Percentiles rank a stretch among this genome's conserved stretches.
Conservation (phyloP, 64 coral and sea anemone species). For the Dendrophyllia cribrosa region DNA sequence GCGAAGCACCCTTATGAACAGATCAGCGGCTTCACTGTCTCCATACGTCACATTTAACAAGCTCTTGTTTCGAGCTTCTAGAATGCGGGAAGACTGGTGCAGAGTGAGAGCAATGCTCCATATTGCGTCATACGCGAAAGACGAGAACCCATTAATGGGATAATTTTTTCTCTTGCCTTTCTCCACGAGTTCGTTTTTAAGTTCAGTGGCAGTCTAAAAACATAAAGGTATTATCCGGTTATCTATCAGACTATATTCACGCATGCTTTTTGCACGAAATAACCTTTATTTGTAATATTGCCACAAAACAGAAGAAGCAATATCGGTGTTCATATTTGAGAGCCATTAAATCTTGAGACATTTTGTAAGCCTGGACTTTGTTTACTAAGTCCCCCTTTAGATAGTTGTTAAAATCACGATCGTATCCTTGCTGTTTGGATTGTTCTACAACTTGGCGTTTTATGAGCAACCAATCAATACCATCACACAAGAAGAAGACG, state of each 20-base stretch:
- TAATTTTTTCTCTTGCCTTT: background rate
- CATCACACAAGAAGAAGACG: too few species aligned
- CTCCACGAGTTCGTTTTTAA: background rate
- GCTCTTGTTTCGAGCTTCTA: slow-evolving; percentile 19
- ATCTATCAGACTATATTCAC: background rate
- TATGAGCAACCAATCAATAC: too few species aligned
- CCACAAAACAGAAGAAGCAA: too few species aligned
- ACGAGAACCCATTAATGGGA: slow-evolving; percentile 1
- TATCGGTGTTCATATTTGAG: too few species aligned
- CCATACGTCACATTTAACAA: slow-evolving; percentile 36
- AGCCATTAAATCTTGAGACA: too few species aligned
- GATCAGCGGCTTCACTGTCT: slow-evolving; percentile 19
- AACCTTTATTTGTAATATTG: too few species aligned
- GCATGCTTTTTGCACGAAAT: background rate
- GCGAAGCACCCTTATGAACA: slow-evolving; percentile 18
- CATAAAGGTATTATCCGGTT: background rate
- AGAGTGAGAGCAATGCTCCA: slow-evolving; percentile 57
- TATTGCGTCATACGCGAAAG: slow-evolving; percentile 53
- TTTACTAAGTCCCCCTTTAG: too few species aligned
- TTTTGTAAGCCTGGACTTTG: too few species aligned
- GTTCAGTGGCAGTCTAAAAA: slow-evolving; percentile 28
- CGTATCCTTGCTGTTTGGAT: too few species aligned
- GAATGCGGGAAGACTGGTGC: slow-evolving; percentile 2
- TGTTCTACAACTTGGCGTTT: too few species aligned
- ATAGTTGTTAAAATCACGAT: too few species aligned